A percentile compares a stretch with the other conserved stretches of the same genome.
These are phyloP conservation scores for Oreocharis arfaki DNA, from an alignment of 2,113 vertebrate species.

Conservation along the genomic window DNA sequence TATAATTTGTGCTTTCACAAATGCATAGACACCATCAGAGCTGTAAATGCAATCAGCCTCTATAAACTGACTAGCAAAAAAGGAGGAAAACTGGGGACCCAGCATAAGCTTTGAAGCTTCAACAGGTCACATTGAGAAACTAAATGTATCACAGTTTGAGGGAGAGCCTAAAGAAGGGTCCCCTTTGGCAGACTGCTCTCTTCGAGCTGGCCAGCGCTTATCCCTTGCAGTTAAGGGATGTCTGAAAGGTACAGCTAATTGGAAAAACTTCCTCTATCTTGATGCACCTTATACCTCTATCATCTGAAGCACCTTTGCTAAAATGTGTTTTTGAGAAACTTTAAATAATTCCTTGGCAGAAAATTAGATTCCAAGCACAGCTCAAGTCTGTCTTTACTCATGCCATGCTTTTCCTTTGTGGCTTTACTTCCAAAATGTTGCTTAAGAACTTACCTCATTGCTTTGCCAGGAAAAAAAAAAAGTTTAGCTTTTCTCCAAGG, in stretches of 20 bases:
- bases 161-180: neutral
- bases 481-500: neutral
- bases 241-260: neutral
- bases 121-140: neutral
- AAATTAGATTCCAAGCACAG: neutral
- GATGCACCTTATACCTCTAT: neutral
- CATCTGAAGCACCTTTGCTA: neutral
- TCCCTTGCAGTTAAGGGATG: neutral
- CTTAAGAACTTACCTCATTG: neutral
- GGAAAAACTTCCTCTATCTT: neutral
- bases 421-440: neutral
- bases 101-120: neutral
- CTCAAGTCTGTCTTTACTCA: neutral
- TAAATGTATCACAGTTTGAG: rapidly evolving
- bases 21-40: neutral
- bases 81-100: neutral
- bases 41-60: neutral
- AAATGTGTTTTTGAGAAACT: neutral
- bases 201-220: neutral
- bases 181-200: neutral
- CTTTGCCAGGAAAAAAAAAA: neutral
- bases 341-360: neutral
- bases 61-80: neutral
- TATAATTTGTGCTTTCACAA: neutral
- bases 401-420: neutral